These are phyloP conservation scores for Hormiphora californensis DNA, from an alignment of 37 sponge, comb jelly and placozoan genomes.

Conservation along the genomic window DNA sequence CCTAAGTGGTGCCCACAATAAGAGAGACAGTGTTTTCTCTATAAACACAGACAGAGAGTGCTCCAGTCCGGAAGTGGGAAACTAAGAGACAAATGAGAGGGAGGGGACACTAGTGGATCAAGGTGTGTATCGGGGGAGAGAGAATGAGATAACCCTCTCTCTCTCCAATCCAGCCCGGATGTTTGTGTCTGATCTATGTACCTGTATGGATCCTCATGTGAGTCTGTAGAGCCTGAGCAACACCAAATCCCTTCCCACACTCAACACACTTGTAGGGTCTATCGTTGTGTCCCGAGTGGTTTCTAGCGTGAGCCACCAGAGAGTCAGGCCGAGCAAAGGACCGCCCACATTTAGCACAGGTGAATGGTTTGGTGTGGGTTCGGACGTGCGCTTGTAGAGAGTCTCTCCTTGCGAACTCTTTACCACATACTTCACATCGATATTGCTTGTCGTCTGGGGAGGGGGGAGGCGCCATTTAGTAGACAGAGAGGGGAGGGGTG, in stretches of 20 bases:
- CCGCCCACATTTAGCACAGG: constrained; percentile 28
- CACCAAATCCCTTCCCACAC: constrained; percentile 50
- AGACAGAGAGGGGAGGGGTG: too few relatives aligned
- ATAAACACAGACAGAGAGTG: too few relatives aligned
- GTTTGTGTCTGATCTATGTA: not conserved
- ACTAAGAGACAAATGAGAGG: too few relatives aligned
- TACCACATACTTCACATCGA: constrained; percentile 23
- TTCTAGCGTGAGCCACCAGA: constrained; percentile 46
- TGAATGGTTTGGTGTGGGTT: constrained; percentile 51
- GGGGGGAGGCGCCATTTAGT: too few relatives aligned
- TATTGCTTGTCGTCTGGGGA: constrained; percentile 30
- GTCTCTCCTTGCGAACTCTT: constrained; percentile 12
- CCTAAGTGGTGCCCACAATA: too few relatives aligned
- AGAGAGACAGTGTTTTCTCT: too few relatives aligned
- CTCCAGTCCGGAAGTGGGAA: too few relatives aligned
- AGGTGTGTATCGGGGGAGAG: too few relatives aligned
- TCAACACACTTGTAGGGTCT: constrained; percentile 46
- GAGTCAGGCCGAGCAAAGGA: constrained; percentile 48
- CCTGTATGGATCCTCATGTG: constrained; percentile 53
- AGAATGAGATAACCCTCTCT: too few relatives aligned
- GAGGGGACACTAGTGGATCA: too few relatives aligned
- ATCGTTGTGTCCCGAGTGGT: constrained; percentile 25
- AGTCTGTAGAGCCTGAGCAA: constrained; percentile 53
- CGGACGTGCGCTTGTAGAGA: constrained; percentile 47
- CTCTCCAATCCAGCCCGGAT: too few relatives aligned